Evolutionary conservation across 2,797 vertebrate species (phyloP).

Genomic region (Pantherophis vulpinus): DNA sequence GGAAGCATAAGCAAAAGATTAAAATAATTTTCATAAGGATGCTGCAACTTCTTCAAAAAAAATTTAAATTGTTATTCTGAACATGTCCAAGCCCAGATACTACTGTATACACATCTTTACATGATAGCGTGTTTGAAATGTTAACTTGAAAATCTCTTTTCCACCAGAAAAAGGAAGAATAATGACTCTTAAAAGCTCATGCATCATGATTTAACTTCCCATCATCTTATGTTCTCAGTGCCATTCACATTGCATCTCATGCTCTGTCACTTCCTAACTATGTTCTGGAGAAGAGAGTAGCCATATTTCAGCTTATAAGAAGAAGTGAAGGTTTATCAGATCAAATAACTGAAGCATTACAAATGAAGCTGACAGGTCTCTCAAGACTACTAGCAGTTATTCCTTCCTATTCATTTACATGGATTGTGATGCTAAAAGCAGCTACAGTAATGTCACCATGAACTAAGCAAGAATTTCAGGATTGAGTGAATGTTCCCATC

Average conservation of each 20-base stretch:
- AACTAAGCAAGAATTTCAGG: not conserved
- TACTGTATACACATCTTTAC: not conserved
- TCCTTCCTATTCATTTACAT: not conserved
- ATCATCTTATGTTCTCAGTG: not conserved
- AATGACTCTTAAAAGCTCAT: not conserved
- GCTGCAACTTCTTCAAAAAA: not conserved
- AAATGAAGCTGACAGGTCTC: not conserved
- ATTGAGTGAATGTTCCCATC: not conserved
- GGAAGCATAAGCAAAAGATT: not conserved
- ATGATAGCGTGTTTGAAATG: not conserved
- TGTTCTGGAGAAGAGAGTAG: not conserved
- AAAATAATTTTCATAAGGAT: constrained; percentile 6
- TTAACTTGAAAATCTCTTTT: not conserved
- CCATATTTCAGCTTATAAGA: not conserved
- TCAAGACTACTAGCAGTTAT: not conserved
- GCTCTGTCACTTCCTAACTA: not conserved
- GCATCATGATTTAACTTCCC: not conserved
- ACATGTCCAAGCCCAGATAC: not conserved
- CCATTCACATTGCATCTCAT: not conserved
- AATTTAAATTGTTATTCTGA: not conserved
- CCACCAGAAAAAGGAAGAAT: not conserved
- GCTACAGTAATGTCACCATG: not conserved
- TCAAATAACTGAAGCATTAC: not conserved
- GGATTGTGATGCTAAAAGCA: not conserved
- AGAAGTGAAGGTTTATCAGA: not conserved